These are phyloP conservation scores for Pangasius macronema DNA, from an alignment of 2,797 vertebrate genomes.

Conservation along the genomic window DNA sequence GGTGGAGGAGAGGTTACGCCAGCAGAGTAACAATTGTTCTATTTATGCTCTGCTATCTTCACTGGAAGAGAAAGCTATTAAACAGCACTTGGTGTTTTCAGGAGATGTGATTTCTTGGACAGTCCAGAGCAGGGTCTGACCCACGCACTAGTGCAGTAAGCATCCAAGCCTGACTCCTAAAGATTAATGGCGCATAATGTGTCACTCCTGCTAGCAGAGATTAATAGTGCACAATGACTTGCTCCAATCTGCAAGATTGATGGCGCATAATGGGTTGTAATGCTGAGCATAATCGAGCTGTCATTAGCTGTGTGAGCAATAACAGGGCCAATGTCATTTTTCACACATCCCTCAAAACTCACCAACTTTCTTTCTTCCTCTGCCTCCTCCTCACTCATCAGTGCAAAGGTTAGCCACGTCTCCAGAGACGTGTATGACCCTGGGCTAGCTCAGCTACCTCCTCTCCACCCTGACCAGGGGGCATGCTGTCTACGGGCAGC, in stretches of 20 bases:
- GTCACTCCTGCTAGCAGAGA: conserved; percentile 54
- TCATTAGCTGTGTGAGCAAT: conserved; percentile 59
- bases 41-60: conserved; percentile 45
- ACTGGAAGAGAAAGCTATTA: conserved; percentile 56
- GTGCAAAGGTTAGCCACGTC: not conserved
- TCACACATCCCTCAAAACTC: conserved; percentile 41
- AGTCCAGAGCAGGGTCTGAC: conserved; percentile 43
- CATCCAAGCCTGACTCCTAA: conserved; percentile 28
- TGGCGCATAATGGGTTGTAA: conserved; percentile 62
- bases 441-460: not conserved
- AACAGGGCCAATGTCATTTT: conserved; percentile 57
- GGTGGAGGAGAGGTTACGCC: conserved; percentile 14
- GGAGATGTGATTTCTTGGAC: conserved; percentile 39
- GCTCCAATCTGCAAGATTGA: conserved; percentile 63
- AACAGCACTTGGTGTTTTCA: conserved; percentile 37
- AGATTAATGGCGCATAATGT: conserved; percentile 61
- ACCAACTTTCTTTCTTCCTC: not conserved
- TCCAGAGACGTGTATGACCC: not conserved
- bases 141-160: conserved; percentile 21
- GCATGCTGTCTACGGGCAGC: not conserved
- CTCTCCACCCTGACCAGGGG: not conserved
- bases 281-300: conserved; percentile 61
- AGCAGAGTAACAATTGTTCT: conserved; percentile 27
- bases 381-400: conserved; percentile 3
- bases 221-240: conserved; percentile 58